Evolutionary conservation across 1,140 invertebrate species (phyloP).

Genomic region (Orius laevigatus): DNA sequence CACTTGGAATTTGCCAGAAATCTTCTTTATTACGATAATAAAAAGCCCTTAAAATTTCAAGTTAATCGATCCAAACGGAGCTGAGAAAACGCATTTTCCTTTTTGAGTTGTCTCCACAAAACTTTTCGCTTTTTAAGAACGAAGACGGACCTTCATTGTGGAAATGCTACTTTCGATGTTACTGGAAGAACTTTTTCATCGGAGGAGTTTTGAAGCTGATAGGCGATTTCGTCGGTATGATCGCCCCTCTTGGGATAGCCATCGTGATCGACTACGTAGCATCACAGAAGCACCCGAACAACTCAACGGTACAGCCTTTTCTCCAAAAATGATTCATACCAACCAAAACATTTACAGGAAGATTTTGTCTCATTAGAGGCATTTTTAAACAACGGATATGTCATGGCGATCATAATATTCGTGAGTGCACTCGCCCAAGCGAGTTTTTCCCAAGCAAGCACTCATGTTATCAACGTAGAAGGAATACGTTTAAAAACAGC

Average conservation of each 20-base stretch:
- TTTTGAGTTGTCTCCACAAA: too few relatives aligned
- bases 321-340: neutral
- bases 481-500: conserved; percentile 59
- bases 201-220: conserved; percentile 56
- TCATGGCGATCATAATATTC: conserved; percentile 53
- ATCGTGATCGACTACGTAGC: conserved; percentile 50
- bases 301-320: neutral
- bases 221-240: conserved; percentile 58
- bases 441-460: conserved; percentile 67
- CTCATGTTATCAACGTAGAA: conserved; percentile 63
- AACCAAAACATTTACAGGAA: conserved; percentile 2
- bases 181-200: conserved; percentile 52
- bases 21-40: too few relatives aligned
- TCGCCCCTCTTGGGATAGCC: conserved; percentile 59
- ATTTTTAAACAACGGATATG: conserved; percentile 59
- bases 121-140: too few relatives aligned
- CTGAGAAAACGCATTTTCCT: too few relatives aligned
- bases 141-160: conserved; percentile 33
- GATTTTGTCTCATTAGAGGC: conserved; percentile 31
- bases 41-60: too few relatives aligned
- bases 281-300: neutral
- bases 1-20: too few relatives aligned
- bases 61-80: too few relatives aligned
- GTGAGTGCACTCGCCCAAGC: conserved; percentile 57
- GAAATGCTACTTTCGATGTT: conserved; percentile 47